Percentiles rank a stretch among this genome's conserved stretches.
Conservation (phyloP, 2,113 vertebrate genomes). For the Xenotilapia leptura region DNA sequence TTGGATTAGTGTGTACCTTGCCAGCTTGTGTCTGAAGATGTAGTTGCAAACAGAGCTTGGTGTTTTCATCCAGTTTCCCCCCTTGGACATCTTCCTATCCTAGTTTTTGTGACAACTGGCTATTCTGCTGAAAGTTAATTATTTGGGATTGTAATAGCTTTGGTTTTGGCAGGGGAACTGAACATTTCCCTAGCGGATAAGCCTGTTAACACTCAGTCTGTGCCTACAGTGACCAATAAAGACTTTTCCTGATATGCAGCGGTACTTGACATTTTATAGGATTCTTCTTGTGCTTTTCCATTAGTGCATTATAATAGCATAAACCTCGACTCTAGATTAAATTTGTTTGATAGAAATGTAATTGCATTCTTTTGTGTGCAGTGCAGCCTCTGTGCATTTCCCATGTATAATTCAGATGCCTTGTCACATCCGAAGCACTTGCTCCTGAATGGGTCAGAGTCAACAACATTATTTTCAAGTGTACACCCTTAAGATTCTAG, state of each 20-base stretch:
- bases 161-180: conserved; percentile 62
- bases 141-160: conserved; percentile 74
- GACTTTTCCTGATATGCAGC: conserved; percentile 50
- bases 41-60: not conserved
- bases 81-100: conserved; percentile 3
- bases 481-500: conserved; percentile 37
- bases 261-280: conserved; percentile 74
- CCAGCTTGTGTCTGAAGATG: not conserved
- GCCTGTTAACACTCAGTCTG: conserved; percentile 60
- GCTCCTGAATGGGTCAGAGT: conserved; percentile 49
- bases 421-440: conserved; percentile 44
- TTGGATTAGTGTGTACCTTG: not conserved
- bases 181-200: conserved; percentile 65
- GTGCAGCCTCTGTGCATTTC: conserved; percentile 30
- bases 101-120: conserved; percentile 61
- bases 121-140: conserved; percentile 67
- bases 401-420: conserved; percentile 40
- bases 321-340: conserved; percentile 36
- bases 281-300: conserved; percentile 50
- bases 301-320: conserved; percentile 38
- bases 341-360: conserved; percentile 58
- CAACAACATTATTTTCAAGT: conserved; percentile 68
- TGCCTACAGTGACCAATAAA: conserved; percentile 41
- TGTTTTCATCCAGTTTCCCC: conserved; percentile 13
- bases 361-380: conserved; percentile 45